Base-by-base conservation (phyloP, 2,888 invertebrate genomes). In the Osedax fenrisi region DNA sequence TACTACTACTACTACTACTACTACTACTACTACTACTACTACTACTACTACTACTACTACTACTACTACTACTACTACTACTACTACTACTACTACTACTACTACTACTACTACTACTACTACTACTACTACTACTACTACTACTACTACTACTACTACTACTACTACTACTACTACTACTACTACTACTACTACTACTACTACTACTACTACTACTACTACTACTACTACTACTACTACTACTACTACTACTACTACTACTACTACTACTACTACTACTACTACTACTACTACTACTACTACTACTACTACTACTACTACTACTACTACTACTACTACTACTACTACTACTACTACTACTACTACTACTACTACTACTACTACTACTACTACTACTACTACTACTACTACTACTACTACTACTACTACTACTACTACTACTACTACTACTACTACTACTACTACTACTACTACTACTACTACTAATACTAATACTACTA, bases 31-130 rank as follows among this genome's bases (percentile, higher is more conserved):
- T 56, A 56, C 56, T 56, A 56, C 56, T 56, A 56, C 56, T 56
- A 56, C 56, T 56, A 56, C 56, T 56, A 56, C 56, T 56, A 56
- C 56, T 56, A 56, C 56, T 56, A 56, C 56, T 56, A 56, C 56
- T 56, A 56, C 56, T 56, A 56, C 56, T 56, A 56, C 56, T 56
- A 56, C 56, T 56, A n/a, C 56, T n/a, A n/a, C n/a, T n/a, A 0
- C 56, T 56, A 56, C 56, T 56, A 0, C 56, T 56, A 56, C 56
- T 56, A 0, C 56, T 56, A 56, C 56, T 56, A 56, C 56, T 56
- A 0, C 56, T 56, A 56, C 56, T 56, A 56, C 56, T 0, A 56
- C 56, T 56, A 0, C 56, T 56, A 56, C 56, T 56, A 56, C 56
- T 56, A 56, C 56, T 56, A 56, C 56, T 56, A 56, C 56, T 56